These are phyloP conservation scores for Euleptes europaea DNA, from an alignment of 2,113 vertebrate species.

Conservation along the genomic window DNA sequence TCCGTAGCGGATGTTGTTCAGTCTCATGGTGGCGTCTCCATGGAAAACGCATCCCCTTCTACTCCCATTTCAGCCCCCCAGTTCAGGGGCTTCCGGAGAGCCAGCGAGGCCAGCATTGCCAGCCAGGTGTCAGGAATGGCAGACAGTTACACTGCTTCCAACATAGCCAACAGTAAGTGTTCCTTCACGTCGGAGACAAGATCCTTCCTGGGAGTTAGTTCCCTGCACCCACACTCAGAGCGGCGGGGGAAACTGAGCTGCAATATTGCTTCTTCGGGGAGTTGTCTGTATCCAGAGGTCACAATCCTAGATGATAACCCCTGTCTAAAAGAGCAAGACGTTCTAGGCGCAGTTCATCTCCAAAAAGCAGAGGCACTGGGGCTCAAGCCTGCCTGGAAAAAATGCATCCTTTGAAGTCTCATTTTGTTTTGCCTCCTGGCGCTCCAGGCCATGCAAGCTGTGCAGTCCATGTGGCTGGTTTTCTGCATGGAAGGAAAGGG, in stretches of 20 bases:
- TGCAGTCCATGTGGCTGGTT: no score
- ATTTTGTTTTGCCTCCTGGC: neutral
- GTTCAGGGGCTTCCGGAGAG: slow-evolving; percentile 89
- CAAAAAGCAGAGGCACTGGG: no score
- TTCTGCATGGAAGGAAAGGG: no score
- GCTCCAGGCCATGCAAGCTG: no score
- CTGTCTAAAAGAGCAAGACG: neutral
- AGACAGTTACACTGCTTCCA: slow-evolving; percentile 94
- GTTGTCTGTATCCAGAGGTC: no score
- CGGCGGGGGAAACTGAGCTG: neutral
- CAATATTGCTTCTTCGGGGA: neutral
- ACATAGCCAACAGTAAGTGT: slow-evolving; percentile 97
- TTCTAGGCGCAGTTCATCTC: no score
- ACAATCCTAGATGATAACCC: neutral
- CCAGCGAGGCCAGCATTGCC: slow-evolving; percentile 97
- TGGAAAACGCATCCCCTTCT: slow-evolving; percentile 90
- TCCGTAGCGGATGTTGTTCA: slow-evolving; percentile 94
- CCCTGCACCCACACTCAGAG: neutral
- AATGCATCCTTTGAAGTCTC: neutral
- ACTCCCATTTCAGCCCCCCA: slow-evolving; percentile 85
- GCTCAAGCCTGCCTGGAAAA: no score
- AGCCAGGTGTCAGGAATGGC: slow-evolving; percentile 98
- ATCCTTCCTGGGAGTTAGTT: neutral
- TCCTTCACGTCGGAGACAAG: slow-evolving; percentile 12
- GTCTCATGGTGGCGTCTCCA: slow-evolving; percentile 92